phyloP scores from a whole-genome alignment of 1,140 invertebrate species.

The Ruditapes philippinarum region DNA sequence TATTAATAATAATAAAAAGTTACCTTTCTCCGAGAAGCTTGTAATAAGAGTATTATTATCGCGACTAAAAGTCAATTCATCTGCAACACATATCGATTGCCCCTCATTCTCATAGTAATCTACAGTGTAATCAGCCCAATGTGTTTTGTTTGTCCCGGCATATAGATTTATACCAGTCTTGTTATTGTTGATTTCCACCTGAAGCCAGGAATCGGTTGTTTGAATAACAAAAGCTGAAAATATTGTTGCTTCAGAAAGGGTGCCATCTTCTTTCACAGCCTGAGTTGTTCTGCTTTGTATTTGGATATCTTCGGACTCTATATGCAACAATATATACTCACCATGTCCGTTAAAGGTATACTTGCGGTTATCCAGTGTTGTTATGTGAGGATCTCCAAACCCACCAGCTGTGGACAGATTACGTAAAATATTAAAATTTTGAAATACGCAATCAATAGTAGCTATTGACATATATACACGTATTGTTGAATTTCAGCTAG shows the following conservation, averaged over 20 bases:
- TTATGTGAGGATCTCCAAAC: conserved; percentile 70
- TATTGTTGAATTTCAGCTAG: too few relatives aligned
- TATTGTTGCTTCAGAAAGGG: conserved; percentile 38
- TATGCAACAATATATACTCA: conserved; percentile 64
- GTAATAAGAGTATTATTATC: conserved; percentile 32
- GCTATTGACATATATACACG: too few relatives aligned
- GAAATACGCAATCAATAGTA: too few relatives aligned
- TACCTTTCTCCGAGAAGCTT: not conserved
- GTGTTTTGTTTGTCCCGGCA: conserved; percentile 9
- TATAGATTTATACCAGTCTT: conserved; percentile 24
- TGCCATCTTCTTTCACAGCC: conserved; percentile 69
- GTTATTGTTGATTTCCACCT: conserved; percentile 17
- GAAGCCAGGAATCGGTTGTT: not conserved
- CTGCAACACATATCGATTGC: not conserved
- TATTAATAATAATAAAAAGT: too few relatives aligned
- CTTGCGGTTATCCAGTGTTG: conserved; percentile 63
- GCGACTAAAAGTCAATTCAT: not conserved
- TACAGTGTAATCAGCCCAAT: conserved; percentile 29
- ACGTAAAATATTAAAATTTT: too few relatives aligned
- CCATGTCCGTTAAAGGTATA: conserved; percentile 75
- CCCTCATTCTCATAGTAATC: not conserved
- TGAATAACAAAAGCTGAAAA: conserved; percentile 40
- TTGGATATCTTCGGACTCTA: conserved; percentile 16
- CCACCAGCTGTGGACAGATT: conserved; percentile 28
- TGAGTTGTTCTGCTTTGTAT: conserved; percentile 72